Percentiles rank a stretch among this genome's conserved stretches.
phyloP scores from a whole-genome alignment of 2,888 invertebrate genomes.

The Cremastinae sp. region DNA sequence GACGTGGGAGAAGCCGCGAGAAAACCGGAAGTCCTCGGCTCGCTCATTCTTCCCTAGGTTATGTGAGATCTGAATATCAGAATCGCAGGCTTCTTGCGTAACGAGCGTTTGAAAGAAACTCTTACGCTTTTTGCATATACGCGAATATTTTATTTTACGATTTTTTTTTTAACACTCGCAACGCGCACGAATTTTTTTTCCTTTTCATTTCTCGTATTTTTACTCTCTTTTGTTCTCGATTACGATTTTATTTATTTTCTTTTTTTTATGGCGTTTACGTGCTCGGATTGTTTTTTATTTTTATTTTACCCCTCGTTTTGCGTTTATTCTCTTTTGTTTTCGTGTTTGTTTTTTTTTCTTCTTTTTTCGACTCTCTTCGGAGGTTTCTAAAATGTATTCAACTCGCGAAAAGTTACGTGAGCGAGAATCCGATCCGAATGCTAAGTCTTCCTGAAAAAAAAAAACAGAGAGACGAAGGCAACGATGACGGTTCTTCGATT shows the following conservation, averaged over 20 bases:
- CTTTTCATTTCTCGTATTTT: no score
- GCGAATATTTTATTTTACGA: background rate
- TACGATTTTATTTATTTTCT: background rate
- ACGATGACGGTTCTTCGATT: conserved; percentile 1
- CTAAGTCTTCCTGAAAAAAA: background rate
- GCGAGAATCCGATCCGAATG: background rate
- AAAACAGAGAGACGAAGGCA: no score
- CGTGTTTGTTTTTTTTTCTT: no score
- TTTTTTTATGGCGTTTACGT: background rate
- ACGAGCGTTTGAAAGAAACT: conserved; percentile 21
- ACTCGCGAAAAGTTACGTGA: no score
- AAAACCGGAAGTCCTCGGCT: conserved; percentile 51
- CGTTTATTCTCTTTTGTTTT: no score
- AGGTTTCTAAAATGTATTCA: no score
- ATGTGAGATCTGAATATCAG: conserved; percentile 20
- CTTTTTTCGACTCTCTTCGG: no score
- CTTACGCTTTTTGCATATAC: conserved; percentile 13
- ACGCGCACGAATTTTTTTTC: no score
- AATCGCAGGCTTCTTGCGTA: conserved; percentile 37
- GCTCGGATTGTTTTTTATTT: background rate
- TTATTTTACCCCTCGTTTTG: no score
- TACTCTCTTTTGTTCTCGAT: no score
- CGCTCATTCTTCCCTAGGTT: conserved; percentile 26
- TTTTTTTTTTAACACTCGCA: no score
- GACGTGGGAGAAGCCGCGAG: conserved; percentile 45